phyloP scores from a whole-genome alignment of 2,797 vertebrate genomes.

The Podargus strigoides region DNA sequence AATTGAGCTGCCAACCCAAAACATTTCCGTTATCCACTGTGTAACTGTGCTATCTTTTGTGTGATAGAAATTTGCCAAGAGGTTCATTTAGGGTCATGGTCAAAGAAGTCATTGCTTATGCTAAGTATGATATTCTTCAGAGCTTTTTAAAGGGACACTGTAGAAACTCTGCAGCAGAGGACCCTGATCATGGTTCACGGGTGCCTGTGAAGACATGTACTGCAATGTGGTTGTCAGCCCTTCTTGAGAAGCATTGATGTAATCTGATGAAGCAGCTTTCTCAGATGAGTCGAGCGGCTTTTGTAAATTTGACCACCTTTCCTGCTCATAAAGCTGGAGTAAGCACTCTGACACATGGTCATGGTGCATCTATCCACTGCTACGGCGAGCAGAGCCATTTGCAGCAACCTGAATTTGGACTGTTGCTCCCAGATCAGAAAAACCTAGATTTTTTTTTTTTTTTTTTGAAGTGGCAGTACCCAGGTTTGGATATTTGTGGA shows the following conservation, averaged over 20 bases:
- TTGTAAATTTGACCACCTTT: not conserved
- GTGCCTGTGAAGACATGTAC: not conserved
- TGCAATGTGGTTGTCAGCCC: not conserved
- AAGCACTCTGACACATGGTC: not conserved
- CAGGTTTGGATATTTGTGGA: not conserved
- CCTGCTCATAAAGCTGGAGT: not conserved
- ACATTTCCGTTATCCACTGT: not conserved
- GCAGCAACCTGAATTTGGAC: not conserved
- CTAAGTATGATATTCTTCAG: not conserved
- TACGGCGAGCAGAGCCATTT: not conserved
- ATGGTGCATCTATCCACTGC: not conserved
- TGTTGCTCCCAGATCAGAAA: not conserved
- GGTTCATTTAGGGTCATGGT: not conserved
- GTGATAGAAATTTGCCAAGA: not conserved
- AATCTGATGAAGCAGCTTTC: not conserved
- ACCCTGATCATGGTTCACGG: not conserved
- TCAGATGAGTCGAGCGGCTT: not conserved
- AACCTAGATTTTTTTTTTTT: not conserved
- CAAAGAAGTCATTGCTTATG: not conserved
- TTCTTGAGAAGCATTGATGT: not conserved
- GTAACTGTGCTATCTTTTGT: not conserved
- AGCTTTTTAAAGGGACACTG: not conserved
- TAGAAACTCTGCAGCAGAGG: not conserved
- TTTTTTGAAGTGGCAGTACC: not conserved
- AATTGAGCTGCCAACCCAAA: slow-evolving; percentile 37